These are phyloP conservation scores for Noctua pronuba DNA, from an alignment of 2,888 invertebrate genomes.

Conservation along the genomic window DNA sequence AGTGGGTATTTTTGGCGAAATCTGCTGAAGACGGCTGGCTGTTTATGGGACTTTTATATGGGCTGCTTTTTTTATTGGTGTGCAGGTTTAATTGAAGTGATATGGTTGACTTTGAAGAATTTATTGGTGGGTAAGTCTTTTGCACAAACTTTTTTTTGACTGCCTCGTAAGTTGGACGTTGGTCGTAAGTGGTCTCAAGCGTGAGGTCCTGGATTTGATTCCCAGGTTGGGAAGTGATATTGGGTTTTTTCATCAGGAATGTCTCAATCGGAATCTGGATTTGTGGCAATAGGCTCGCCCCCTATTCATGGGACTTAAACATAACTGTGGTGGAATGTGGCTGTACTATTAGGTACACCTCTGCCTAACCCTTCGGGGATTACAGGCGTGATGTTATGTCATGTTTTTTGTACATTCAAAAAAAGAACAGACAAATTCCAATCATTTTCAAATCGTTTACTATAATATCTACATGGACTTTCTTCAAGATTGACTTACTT, in stretches of 20 bases:
- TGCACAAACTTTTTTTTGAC: not conserved
- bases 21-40: conserved; percentile 42
- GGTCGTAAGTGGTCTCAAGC: not conserved
- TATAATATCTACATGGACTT: no score
- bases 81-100: conserved; percentile 18
- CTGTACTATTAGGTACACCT: not conserved
- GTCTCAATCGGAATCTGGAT: not conserved
- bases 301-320: not conserved
- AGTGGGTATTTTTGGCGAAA: conserved; percentile 56
- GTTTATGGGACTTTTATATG: conserved; percentile 44
- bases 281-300: not conserved
- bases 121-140: not conserved
- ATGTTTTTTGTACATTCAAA: no score
- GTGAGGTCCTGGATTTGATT: not conserved
- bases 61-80: conserved; percentile 13
- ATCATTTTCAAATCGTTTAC: no score
- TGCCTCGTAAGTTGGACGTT: no score
- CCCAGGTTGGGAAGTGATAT: not conserved
- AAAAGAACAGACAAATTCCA: no score
- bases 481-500: no score
- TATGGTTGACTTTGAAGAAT: conserved; percentile 1
- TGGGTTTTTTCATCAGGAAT: not conserved
- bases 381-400: no score
- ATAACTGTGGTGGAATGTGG: not conserved
- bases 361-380: not conserved